A percentile compares a stretch with the other conserved stretches of the same genome.
phyloP scores from a whole-genome alignment of 2,113 vertebrate genomes.

The Lepisosteus osseus region DNA sequence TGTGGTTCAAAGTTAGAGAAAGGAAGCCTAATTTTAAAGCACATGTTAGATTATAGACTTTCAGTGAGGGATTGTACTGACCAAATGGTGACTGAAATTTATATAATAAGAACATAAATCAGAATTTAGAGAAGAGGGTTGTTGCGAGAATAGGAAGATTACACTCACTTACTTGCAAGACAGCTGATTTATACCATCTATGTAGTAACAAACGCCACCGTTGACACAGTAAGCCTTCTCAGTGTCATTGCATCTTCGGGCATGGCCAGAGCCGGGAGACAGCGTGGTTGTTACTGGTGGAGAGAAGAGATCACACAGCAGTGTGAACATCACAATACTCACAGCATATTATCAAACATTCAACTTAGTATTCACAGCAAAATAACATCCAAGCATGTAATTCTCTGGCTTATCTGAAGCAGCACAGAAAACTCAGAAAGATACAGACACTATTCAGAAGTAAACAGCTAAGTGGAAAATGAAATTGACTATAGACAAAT shows the following conservation, averaged over 20 bases:
- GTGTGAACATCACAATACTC: background rate
- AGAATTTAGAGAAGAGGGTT: background rate
- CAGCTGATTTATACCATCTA: conserved; percentile 92
- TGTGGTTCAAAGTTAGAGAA: no score
- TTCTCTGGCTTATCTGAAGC: no score
- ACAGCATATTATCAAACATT: no score
- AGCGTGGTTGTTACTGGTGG: conserved; percentile 83
- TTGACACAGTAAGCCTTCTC: conserved; percentile 95
- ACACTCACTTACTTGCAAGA: conserved; percentile 92
- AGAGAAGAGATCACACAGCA: conserved; percentile 33
- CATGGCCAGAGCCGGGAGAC: conserved; percentile 87
- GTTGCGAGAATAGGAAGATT: conserved; percentile 30
- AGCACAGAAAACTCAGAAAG: no score
- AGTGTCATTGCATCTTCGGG: conserved; percentile 92
- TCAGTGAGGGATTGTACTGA: background rate
- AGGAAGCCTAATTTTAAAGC: no score
- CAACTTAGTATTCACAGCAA: no score
- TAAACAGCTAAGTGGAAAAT: no score
- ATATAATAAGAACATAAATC: background rate
- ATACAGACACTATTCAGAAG: no score
- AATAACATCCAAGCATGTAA: no score
- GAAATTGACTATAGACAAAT: no score
- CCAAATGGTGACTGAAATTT: background rate
- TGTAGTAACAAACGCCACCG: conserved; percentile 95
- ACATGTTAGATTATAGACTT: no score